Evolutionary conservation across 2,113 vertebrate species (phyloP).

Genomic region (Dascyllus trimaculatus): DNA sequence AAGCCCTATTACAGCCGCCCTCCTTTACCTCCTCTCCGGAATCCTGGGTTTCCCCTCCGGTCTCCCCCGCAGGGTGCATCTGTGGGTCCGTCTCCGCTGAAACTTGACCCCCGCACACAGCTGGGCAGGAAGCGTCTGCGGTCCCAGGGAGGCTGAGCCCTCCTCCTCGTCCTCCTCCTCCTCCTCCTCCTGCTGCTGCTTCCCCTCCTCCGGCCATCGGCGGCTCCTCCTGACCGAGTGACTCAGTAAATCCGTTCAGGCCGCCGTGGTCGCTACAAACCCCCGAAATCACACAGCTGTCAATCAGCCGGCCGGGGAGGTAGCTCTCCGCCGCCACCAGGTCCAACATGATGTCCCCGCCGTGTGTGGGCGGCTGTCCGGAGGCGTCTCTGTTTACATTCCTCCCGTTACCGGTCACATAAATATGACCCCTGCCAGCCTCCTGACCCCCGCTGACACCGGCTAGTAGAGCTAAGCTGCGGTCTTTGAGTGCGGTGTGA

Average conservation of each 20-base stretch:
- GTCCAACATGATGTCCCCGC: slow-evolving; percentile 46
- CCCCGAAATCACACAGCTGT: slow-evolving; percentile 54
- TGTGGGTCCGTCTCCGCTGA: slow-evolving; percentile 19
- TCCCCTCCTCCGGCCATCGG: slow-evolving; percentile 24
- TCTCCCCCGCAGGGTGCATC: slow-evolving; percentile 7
- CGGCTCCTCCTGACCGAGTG: slow-evolving; percentile 41
- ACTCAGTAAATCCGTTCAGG: slow-evolving; percentile 81
- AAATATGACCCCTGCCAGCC: slow-evolving; percentile 46
- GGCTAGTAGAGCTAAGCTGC: slow-evolving; percentile 37
- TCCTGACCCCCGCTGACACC: slow-evolving; percentile 60
- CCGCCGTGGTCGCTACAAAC: slow-evolving; percentile 40
- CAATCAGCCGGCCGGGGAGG: slow-evolving; percentile 31
- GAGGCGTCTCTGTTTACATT: slow-evolving; percentile 61
- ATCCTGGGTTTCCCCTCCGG: background rate
- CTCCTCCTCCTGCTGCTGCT: slow-evolving; percentile 2
- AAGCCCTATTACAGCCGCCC: background rate
- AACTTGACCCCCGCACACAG: slow-evolving; percentile 39
- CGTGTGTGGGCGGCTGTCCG: background rate
- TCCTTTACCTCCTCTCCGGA: background rate
- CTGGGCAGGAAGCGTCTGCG: slow-evolving; percentile 53
- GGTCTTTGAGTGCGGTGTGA: slow-evolving; percentile 40
- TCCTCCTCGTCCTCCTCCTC: slow-evolving; percentile 1
- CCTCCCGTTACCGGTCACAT: slow-evolving; percentile 52
- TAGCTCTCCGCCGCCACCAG: slow-evolving; percentile 32
- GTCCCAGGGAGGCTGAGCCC: slow-evolving; percentile 25